Evolutionary conservation across 1,140 invertebrate species (phyloP), one percentile per base, ranked within the genome.

Genomic region (Nasonia vitripennis): DNA sequence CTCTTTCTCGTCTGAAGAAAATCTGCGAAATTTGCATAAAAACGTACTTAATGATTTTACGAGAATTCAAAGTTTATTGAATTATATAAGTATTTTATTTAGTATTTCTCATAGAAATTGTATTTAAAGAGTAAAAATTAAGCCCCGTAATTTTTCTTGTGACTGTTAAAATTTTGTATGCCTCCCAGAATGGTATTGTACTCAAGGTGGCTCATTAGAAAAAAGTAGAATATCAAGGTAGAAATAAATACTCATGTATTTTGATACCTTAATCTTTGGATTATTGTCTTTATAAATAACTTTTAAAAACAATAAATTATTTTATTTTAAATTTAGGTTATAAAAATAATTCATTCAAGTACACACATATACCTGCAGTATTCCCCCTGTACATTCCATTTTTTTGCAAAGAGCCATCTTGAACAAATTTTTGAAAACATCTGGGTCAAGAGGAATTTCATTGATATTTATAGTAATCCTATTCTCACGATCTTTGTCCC

Each of bases 151-250:
- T 23, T 55, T 79, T 71, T 75, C 79, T 84, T 84, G 83, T 84
- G 73, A 84, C 55, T 84, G n/a, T 79, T 73, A 27, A 81, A 55
- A 48, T 45, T 41, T 20, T 75, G 80, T 17, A 62, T 34, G 62
- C 80, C 78, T 74, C 77, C 83, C 78, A 81, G 62, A 68, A 85
- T 55, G 62, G 73, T 48, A 55, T 45, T 80, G 83, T 85, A 85
- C 51, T 85, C n/a, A n/a, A 62, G 55, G 20, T 62, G 55, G 55
- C 55, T 62, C 55, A n/a, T 62, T 78, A n/a, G 41, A 85, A 51
- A 85, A 73, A 70, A 81, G 84, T 85, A 73, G 81, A 85, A 62
- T 55, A 81, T 79, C 68, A 20, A 70, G 77, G 55, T 37, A 73
- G 70, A 70, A 27, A 68, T 79, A 68, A 12, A 7, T 78, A 77